phyloP scores from a whole-genome alignment of 2,888 invertebrate species.

The Sesia bembeciformis region DNA sequence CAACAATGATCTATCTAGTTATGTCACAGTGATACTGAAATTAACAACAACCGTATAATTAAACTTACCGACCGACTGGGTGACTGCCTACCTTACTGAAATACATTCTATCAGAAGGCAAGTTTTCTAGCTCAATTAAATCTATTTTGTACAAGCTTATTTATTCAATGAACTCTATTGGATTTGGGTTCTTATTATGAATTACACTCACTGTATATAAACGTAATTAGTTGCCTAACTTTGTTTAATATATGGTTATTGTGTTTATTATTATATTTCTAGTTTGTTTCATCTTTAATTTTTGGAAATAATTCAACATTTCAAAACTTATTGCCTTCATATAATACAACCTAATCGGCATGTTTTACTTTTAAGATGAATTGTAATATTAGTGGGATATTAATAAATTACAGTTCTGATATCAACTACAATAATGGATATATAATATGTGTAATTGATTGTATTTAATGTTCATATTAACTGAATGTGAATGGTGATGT shows the following conservation, averaged over 20 bases:
- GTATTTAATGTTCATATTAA: constrained; percentile 13
- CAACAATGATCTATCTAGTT: constrained; percentile 64
- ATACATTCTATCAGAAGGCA: constrained; percentile 38
- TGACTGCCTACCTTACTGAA: constrained; percentile 31
- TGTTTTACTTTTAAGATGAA: not conserved
- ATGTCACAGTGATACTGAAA: constrained; percentile 44
- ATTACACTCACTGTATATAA: too few relatives aligned
- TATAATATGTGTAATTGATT: constrained; percentile 5
- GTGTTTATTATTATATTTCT: not conserved
- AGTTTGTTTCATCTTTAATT: not conserved
- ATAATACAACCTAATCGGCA: not conserved
- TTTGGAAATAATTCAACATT: not conserved
- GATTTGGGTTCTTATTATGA: too few relatives aligned
- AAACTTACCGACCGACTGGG: constrained; percentile 22
- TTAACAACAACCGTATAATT: constrained; percentile 41
- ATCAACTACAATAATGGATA: constrained; percentile 8
- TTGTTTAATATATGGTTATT: not conserved
- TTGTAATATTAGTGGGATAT: not conserved
- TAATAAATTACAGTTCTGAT: constrained; percentile 1
- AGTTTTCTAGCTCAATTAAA: constrained; percentile 43
- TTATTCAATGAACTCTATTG: constrained; percentile 9
- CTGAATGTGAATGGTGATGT: constrained; percentile 29
- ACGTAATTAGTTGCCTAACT: not conserved
- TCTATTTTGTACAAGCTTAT: constrained; percentile 54
- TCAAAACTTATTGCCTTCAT: not conserved